A percentile compares a stretch with the other conserved stretches of the same genome.
Conservation (phyloP, 1,140 invertebrate genomes). For the Hyles vespertilio region DNA sequence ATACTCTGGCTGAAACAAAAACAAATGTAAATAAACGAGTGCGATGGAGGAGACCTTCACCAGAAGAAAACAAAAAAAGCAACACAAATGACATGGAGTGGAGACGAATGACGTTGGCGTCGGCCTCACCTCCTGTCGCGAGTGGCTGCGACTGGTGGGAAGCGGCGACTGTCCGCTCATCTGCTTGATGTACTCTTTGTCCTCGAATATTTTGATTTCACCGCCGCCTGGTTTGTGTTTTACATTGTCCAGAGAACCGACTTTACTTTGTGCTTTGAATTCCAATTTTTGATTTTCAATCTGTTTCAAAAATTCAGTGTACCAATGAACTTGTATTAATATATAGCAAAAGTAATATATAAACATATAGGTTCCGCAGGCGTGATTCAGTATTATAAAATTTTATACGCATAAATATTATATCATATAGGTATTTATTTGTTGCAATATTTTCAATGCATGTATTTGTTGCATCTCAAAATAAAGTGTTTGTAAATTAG, state of each 20-base stretch:
- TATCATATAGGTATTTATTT: not conserved
- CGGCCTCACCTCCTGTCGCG: constrained; percentile 80
- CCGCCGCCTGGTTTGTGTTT: constrained; percentile 96
- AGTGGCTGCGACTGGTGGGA: constrained; percentile 78
- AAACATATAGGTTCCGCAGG: constrained; percentile 11
- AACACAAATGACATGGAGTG: constrained; percentile 25
- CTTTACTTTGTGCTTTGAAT: constrained; percentile 89
- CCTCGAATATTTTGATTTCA: constrained; percentile 94
- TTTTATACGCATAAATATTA: not conserved
- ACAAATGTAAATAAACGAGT: constrained; percentile 29
- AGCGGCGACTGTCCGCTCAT: constrained; percentile 79
- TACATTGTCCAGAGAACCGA: constrained; percentile 95
- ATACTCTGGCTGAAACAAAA: constrained; percentile 76
- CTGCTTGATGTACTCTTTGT: constrained; percentile 94
- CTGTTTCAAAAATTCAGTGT: constrained; percentile 77
- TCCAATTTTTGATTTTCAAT: constrained; percentile 92
- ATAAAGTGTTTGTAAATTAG: too few relatives aligned
- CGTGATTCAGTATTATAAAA: not conserved
- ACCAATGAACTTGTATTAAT: constrained; percentile 23
- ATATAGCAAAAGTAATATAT: not conserved
- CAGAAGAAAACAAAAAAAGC: constrained; percentile 40
- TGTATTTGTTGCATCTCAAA: too few relatives aligned
- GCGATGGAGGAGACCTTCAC: constrained; percentile 43
- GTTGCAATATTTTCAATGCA: too few relatives aligned
- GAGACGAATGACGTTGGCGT: constrained; percentile 17